Percentiles rank a stretch among this genome's conserved stretches.
phyloP scores from a whole-genome alignment of 2,113 vertebrate genomes.

The Notothenia rossii region DNA sequence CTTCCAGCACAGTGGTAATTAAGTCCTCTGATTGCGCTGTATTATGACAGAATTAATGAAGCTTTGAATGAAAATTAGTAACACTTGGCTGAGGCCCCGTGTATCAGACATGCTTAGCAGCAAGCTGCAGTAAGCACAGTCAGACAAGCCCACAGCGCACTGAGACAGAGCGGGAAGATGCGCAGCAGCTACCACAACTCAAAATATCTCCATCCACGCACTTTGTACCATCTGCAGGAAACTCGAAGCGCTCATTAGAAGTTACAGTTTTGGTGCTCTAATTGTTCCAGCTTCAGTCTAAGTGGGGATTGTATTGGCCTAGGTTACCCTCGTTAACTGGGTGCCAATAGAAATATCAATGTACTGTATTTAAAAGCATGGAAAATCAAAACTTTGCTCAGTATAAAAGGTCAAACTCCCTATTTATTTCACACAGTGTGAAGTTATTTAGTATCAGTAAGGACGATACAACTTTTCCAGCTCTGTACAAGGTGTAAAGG shows the following conservation, averaged over 20 bases:
- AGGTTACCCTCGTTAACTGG: conserved; percentile 30
- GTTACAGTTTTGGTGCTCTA: conserved; percentile 48
- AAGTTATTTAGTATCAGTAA: conserved; percentile 40
- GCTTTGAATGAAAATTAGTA: conserved; percentile 84
- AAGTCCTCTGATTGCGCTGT: conserved; percentile 71
- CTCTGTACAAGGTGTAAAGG: neutral
- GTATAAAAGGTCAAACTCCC: conserved; percentile 47
- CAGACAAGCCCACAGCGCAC: conserved; percentile 62
- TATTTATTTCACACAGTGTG: conserved; percentile 31
- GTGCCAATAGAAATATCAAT: conserved; percentile 48
- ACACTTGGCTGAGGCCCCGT: conserved; percentile 69
- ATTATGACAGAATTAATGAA: conserved; percentile 83
- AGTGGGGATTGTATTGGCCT: neutral
- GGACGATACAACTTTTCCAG: conserved; percentile 19
- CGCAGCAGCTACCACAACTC: conserved; percentile 26
- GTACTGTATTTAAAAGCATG: conserved; percentile 22
- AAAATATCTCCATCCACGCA: conserved; percentile 38
- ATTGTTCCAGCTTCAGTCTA: conserved; percentile 58
- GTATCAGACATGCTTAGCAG: conserved; percentile 64
- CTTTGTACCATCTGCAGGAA: conserved; percentile 30
- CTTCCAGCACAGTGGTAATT: conserved; percentile 67
- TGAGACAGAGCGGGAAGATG: conserved; percentile 44
- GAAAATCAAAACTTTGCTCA: conserved; percentile 22
- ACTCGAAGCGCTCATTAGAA: conserved; percentile 49
- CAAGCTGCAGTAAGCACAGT: conserved; percentile 54